These are phyloP conservation scores for Caenorhabditis sinica DNA, from an alignment of 2,888 invertebrate genomes.

Conservation along the genomic window DNA sequence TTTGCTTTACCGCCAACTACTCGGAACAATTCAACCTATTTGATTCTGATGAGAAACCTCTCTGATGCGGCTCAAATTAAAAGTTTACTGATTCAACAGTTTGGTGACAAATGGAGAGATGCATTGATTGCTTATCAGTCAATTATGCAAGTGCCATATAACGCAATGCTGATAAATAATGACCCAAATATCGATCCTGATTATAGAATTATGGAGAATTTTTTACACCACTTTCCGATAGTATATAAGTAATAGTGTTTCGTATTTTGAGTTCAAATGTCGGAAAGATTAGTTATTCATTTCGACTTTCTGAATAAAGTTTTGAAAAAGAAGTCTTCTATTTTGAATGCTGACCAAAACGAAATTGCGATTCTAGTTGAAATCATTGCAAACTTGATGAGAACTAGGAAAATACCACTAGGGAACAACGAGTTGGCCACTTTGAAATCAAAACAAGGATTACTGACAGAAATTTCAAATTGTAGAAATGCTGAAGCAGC, in stretches of 20 bases:
- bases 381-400: slow-evolving; percentile 8
- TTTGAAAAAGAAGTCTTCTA: neutral
- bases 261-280: neutral
- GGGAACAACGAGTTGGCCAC: neutral
- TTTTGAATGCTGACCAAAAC: neutral
- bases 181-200: no score
- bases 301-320: slow-evolving; percentile 15
- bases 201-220: slow-evolving; percentile 6
- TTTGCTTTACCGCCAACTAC: slow-evolving; percentile 5
- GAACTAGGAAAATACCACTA: neutral
- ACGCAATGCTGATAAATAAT: slow-evolving; percentile 7
- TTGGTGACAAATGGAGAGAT: slow-evolving; percentile 3
- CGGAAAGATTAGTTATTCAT: slow-evolving; percentile 3
- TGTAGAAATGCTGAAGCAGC: neutral
- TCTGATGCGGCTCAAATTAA: slow-evolving; percentile 16
- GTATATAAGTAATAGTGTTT: slow-evolving; percentile 21
- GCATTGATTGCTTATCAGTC: neutral
- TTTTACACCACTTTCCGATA: slow-evolving; percentile 9
- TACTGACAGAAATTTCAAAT: neutral
- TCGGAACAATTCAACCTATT: slow-evolving; percentile 4
- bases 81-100: neutral
- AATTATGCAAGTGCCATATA: neutral
- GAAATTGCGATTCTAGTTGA: slow-evolving; percentile 3
- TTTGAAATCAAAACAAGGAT: neutral
- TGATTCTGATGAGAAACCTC: slow-evolving; percentile 4